A percentile compares a stretch with the other conserved stretches of the same genome.
Conservation (phyloP, 2,888 invertebrate species). For the Esperia sulphurella region DNA sequence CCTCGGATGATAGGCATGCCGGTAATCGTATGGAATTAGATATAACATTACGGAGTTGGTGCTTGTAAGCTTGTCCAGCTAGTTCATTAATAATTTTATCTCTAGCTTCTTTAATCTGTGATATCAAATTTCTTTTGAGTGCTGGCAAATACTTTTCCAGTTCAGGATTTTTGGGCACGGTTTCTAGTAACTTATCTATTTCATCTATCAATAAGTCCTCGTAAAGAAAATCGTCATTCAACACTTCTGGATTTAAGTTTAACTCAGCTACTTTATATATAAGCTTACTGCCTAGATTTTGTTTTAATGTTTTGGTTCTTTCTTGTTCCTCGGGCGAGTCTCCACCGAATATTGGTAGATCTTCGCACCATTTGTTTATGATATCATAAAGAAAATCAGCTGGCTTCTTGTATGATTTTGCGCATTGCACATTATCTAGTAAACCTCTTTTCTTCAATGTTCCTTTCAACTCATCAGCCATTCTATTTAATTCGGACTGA, state of each 20-base stretch:
- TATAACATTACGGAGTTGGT: slow-evolving; percentile 38
- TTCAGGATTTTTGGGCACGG: slow-evolving; percentile 19
- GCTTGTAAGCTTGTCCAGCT: slow-evolving; percentile 37
- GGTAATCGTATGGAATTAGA: slow-evolving; percentile 34
- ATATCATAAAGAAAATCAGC: slow-evolving; percentile 28
- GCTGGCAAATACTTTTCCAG: slow-evolving; percentile 18
- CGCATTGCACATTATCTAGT: neutral
- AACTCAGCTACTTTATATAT: slow-evolving; percentile 39
- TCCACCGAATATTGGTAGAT: slow-evolving; percentile 25
- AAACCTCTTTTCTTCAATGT: neutral
- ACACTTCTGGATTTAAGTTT: slow-evolving; percentile 41
- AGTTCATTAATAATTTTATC: slow-evolving; percentile 28
- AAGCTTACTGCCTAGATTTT: slow-evolving; percentile 30
- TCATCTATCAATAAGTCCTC: slow-evolving; percentile 38
- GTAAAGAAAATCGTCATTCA: slow-evolving; percentile 40
- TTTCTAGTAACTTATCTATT: slow-evolving; percentile 30
- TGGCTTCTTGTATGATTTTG: slow-evolving; percentile 16
- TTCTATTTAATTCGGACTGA: neutral
- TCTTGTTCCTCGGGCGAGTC: slow-evolving; percentile 21
- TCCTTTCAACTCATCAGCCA: neutral
- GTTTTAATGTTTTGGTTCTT: slow-evolving; percentile 26
- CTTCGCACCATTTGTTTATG: slow-evolving; percentile 33
- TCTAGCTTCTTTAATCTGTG: slow-evolving; percentile 29
- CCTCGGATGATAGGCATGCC: slow-evolving; percentile 25
- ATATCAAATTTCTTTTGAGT: slow-evolving; percentile 29